Evolutionary conservation across 2,113 vertebrate genomes (phyloP).

Genomic region (Echinops telfairi): DNA sequence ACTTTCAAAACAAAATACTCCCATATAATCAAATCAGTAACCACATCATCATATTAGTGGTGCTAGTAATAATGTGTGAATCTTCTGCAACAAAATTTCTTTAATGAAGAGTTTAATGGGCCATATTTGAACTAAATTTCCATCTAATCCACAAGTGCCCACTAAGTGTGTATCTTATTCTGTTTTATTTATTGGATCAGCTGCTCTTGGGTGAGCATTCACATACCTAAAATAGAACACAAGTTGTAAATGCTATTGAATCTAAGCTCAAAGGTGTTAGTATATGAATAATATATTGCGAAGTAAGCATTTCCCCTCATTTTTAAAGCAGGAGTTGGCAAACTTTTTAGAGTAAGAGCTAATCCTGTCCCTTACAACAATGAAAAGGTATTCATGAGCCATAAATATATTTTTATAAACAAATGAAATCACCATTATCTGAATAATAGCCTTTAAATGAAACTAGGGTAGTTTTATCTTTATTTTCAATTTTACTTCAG

Average conservation of each 20-base stretch:
- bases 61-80: conserved; percentile 42
- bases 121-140: conserved; percentile 68
- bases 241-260: conserved; percentile 30
- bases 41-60: not conserved
- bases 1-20: conserved; percentile 58
- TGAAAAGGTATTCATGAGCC: too few relatives aligned
- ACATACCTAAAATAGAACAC: conserved; percentile 4
- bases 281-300: conserved; percentile 9
- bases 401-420: too few relatives aligned
- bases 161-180: conserved; percentile 59
- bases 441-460: too few relatives aligned
- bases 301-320: not conserved
- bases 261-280: not conserved
- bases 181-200: conserved; percentile 47
- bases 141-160: conserved; percentile 37
- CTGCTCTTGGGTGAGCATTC: conserved; percentile 24
- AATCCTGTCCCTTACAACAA: too few relatives aligned
- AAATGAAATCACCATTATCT: too few relatives aligned
- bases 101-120: conserved; percentile 71
- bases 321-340: not conserved
- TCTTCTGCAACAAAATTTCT: conserved; percentile 54
- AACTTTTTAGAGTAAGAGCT: too few relatives aligned
- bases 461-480: too few relatives aligned
- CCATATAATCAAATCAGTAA: conserved; percentile 49
- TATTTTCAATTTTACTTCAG: too few relatives aligned